Base-by-base conservation (phyloP, 2,113 vertebrate genomes). In the Morone chrysops region DNA sequence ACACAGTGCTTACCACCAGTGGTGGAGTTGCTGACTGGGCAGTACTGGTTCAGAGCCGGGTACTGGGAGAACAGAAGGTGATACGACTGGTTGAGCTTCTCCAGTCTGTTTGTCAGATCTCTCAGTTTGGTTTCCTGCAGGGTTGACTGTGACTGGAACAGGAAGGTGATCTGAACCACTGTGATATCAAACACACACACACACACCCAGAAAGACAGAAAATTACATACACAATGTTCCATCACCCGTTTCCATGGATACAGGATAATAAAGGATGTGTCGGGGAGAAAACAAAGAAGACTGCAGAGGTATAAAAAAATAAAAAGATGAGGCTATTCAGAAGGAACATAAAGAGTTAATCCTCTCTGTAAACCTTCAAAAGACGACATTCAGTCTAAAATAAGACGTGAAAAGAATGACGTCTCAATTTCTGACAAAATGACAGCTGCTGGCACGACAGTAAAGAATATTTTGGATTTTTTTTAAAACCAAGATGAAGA, bases 11-110 rank as follows among this genome's bases (percentile, higher is more conserved):
- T 53, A 92, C 87, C 87, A 2, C 74, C 54, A n/a, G 80, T 79
- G 13, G 75, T 81, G 31, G 59, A 16, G 51, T 89, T 90, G 69
- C 59, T 84, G 48, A 83, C 9, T 0, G 73, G 51, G 47, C 91
- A 91, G 81, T 91, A 86, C 75, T 85, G 83, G 74, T 80, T 84
- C 57, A 92, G 88, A 68, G 82, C 81, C 4, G 88, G 90, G 56
- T 87, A 90, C 73, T 86, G 80, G 83, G 74, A 61, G 47, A 92
- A 92, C 60, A 91, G 83, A 22, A 72, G 74, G 0, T 12, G 74
- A 17, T 90, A 82, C 2, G 91, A 87, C 51, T 60, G 82, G 81
- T 83, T 89, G 43, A 89, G 82, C 25, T 54, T 71, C 56, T 83
- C 48, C 73, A 85, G 83, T 6, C 54, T 66, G 63, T 57, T 31